These are phyloP conservation scores for Amphiprion ocellaris DNA, from an alignment of 2,113 vertebrate species.

Conservation along the genomic window DNA sequence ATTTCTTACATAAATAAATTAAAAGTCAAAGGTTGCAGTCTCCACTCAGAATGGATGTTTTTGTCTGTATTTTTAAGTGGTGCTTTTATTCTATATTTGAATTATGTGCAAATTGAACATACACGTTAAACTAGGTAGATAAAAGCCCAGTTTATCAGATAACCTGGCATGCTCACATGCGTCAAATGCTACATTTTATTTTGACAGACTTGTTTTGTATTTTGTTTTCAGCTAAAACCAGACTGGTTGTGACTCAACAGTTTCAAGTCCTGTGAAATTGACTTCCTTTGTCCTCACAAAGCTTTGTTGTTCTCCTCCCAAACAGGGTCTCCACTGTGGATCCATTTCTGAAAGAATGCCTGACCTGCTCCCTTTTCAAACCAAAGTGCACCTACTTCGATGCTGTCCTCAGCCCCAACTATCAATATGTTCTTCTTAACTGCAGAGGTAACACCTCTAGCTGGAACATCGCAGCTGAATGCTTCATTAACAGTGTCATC, in stretches of 20 bases:
- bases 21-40: no score
- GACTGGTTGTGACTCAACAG: not conserved
- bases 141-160: no score
- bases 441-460: conserved; percentile 71
- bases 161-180: no score
- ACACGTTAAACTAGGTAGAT: no score
- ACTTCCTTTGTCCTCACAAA: not conserved
- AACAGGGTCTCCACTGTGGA: conserved; percentile 74
- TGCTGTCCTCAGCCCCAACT: conserved; percentile 58
- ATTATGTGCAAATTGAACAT: no score
- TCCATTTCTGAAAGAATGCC: conserved; percentile 71
- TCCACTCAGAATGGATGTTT: no score
- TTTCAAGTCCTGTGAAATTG: not conserved
- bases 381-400: conserved; percentile 74
- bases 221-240: no score
- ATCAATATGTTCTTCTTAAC: conserved; percentile 74
- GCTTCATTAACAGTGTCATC: not conserved
- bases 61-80: no score
- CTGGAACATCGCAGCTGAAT: not conserved
- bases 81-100: no score
- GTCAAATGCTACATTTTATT: no score
- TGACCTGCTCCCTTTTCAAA: conserved; percentile 78
- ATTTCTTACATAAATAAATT: no score
- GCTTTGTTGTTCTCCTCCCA: not conserved
- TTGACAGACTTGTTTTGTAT: not conserved